phyloP scores from a whole-genome alignment of 2,888 invertebrate genomes.

The Lypha dubia region DNA sequence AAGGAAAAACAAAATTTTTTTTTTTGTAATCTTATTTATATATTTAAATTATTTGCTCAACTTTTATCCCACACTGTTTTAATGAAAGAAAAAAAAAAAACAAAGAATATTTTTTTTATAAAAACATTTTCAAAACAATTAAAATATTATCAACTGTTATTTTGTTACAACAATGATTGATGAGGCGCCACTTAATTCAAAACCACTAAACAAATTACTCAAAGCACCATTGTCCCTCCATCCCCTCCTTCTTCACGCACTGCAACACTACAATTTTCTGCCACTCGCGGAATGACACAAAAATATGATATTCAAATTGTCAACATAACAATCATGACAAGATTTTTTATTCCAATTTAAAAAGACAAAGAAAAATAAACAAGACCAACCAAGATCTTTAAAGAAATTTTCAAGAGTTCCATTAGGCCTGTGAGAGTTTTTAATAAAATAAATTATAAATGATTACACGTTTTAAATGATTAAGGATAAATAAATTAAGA shows the following conservation, averaged over 20 bases:
- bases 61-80: conserved; percentile 18
- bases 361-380: too few species aligned
- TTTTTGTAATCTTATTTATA: too few species aligned
- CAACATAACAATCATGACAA: conserved; percentile 32
- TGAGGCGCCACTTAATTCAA: conserved; percentile 68
- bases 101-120: background rate
- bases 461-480: conserved; percentile 30
- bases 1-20: too few species aligned
- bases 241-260: background rate
- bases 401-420: background rate
- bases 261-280: background rate
- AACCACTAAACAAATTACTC: conserved; percentile 8
- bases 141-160: conserved; percentile 37
- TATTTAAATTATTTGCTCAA: too few species aligned
- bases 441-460: conserved; percentile 40
- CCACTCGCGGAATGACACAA: background rate
- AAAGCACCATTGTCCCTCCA: background rate
- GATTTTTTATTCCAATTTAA: background rate
- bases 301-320: background rate
- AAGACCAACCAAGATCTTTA: background rate
- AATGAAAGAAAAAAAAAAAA: background rate
- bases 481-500: conserved; percentile 64
- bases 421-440: conserved; percentile 18
- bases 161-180: conserved; percentile 65
- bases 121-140: conserved; percentile 43